Conservation (phyloP, 2,797 vertebrate genomes). For the Phoeniculus purpureus region DNA sequence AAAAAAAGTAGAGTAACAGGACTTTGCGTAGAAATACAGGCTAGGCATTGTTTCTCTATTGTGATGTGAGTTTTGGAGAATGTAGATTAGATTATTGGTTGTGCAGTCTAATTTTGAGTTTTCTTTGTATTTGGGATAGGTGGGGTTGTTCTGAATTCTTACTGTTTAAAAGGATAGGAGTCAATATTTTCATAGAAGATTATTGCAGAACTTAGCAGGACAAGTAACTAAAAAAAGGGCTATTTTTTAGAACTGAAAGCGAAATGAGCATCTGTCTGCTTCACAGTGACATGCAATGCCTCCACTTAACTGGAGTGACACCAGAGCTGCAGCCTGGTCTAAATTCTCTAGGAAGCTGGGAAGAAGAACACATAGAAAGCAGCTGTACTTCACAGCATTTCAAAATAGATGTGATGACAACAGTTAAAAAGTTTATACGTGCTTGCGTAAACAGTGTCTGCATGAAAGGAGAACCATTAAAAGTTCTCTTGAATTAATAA, state of each 20-base stretch:
- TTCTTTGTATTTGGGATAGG: not conserved
- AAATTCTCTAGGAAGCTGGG: not conserved
- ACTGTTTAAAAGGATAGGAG: not conserved
- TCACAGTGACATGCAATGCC: fast-evolving
- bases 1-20: not conserved
- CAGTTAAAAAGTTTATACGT: not conserved
- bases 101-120: not conserved
- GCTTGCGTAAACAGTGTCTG: not conserved
- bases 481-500: not conserved
- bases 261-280: not conserved
- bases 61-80: not conserved
- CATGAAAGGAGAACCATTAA: not conserved
- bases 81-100: not conserved
- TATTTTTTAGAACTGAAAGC: not conserved
- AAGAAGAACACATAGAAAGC: not conserved
- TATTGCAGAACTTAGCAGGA: not conserved
- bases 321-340: not conserved
- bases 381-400: not conserved
- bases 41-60: not conserved
- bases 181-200: not conserved
- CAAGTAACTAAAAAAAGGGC: not conserved
- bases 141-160: not conserved
- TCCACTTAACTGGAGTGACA: not conserved
- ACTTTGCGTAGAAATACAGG: not conserved
- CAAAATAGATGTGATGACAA: not conserved